These are phyloP conservation scores for Nothocercus nigrocapillus DNA, from an alignment of 2,113 vertebrate genomes.

Conservation along the genomic window DNA sequence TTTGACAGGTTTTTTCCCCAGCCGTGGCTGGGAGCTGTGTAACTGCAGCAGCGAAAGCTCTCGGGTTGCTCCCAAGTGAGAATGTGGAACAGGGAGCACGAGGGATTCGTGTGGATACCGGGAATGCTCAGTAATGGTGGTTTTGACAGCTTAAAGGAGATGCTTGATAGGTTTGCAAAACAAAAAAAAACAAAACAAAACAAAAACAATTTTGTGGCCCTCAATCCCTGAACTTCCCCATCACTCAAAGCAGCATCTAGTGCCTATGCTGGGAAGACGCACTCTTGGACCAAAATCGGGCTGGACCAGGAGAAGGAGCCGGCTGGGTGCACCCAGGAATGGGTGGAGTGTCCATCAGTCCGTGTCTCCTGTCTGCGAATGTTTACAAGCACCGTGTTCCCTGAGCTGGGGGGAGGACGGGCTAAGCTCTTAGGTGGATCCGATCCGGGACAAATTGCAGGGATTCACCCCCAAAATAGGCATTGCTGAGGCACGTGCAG, in stretches of 20 bases:
- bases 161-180: background rate
- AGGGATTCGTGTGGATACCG: background rate
- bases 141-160: background rate
- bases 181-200: too few relatives aligned
- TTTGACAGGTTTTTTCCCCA: background rate
- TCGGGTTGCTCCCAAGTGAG: background rate
- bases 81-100: background rate
- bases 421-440: background rate
- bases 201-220: background rate
- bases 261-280: background rate
- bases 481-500: background rate
- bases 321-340: background rate
- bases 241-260: background rate
- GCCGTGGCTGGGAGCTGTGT: background rate
- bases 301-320: background rate
- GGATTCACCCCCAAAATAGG: background rate
- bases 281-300: background rate
- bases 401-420: background rate
- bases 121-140: background rate
- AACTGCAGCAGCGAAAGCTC: background rate
- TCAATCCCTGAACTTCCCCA: background rate
- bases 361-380: background rate
- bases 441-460: background rate
- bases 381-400: background rate
- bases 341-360: background rate